These are phyloP conservation scores for Gastracanthus pulcherrimus DNA, from an alignment of 2,888 invertebrate species.

Conservation along the genomic window DNA sequence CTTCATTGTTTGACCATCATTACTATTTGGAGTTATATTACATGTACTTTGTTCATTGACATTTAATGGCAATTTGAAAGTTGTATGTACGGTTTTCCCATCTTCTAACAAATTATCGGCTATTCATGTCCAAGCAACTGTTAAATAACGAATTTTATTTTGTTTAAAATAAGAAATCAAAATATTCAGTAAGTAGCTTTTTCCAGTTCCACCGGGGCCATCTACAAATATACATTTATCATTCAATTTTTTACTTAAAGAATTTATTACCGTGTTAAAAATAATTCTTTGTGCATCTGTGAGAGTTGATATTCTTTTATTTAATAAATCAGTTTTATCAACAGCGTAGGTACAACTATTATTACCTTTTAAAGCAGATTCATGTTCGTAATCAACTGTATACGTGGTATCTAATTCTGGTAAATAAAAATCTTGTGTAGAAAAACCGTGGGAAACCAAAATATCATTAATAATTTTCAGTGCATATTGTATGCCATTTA, in stretches of 20 bases:
- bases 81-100: conserved; percentile 20
- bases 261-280: no score
- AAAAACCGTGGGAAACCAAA: no score
- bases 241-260: no score
- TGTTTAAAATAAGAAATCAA: neutral
- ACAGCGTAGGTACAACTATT: neutral
- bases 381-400: no score
- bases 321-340: neutral
- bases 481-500: conserved; percentile 4
- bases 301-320: no score
- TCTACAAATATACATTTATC: no score
- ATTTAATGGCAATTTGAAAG: conserved; percentile 39
- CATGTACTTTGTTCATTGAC: conserved; percentile 31
- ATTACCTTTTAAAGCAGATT: no score
- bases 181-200: conserved; percentile 45
- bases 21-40: conserved; percentile 20
- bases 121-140: conserved; percentile 30
- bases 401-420: no score
- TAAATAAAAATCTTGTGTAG: no score
- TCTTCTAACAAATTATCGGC: conserved; percentile 13
- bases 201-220: conserved; percentile 44
- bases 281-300: no score
- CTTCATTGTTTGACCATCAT: no score
- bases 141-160: neutral
- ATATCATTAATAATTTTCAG: no score